Base-by-base conservation (phyloP, 2,797 vertebrate genomes). In the Mus spretus region DNA sequence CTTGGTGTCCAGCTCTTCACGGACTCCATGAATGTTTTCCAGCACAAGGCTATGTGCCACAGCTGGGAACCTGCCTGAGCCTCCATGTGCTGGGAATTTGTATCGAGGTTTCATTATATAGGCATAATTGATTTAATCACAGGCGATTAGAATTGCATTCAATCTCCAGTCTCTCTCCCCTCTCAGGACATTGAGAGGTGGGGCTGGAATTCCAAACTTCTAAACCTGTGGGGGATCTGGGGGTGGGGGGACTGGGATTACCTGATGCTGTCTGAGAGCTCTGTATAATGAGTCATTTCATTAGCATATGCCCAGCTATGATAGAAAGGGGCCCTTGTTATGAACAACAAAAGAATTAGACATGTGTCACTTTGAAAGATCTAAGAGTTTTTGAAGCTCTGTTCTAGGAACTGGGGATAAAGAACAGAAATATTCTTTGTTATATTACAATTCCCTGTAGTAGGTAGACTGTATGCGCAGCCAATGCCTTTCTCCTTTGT, bases 181-280 rank as follows among this genome's bases (percentile, higher is more conserved):
- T 74, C 37, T 81, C 57, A 20, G n/a, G 31, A 63, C 26, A 20
- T 82, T 15, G 80, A 61, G 65, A 55, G 47, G 12, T 19, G 1
- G 34, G 44, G 28, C 31, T 87, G 70, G 95, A 94, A 94, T 87
- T 53, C 44, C 34, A 80, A 75, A 19, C 70, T 50, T 92, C 63
- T 83, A 72, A 72, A 61, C 37, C 40, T 3, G 2, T 80, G 24
- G 6, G 70, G 89, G 24, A 7, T 92, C 91, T 97, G 8, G 0
- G 28, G 31, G n/a, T 11, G 19, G 20, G 75, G 72, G 37, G 1
- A 4, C 0, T 28, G 40, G 37, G 65, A 78, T 47, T 55, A 85
- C 63, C 61, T 78, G 47, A 94, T 70, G 10, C 79, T 37, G 34
- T 72, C 63, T 47, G 26, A 7, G 34, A 20, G 44, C 24, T 44